phyloP scores from a whole-genome alignment of 1,140 invertebrate genomes.

The Diabrotica undecimpunctata region DNA sequence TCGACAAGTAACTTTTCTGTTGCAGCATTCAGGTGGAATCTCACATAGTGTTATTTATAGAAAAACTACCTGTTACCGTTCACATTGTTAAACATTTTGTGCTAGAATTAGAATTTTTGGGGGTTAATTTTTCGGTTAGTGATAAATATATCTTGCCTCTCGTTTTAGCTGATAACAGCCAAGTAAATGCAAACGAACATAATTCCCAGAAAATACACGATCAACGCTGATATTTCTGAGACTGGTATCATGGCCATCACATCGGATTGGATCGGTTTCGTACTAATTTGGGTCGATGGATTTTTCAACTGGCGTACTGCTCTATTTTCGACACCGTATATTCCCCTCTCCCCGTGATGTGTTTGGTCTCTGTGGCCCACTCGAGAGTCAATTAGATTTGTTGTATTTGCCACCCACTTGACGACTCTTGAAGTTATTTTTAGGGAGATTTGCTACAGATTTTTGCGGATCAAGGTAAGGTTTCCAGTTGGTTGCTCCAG shows the following conservation, averaged over 20 bases:
- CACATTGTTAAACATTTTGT: neutral
- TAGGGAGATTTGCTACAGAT: neutral
- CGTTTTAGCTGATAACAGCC: slow-evolving; percentile 23
- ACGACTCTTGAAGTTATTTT: slow-evolving; percentile 3
- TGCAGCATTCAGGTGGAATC: neutral
- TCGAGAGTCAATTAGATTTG: neutral
- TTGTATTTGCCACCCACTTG: neutral
- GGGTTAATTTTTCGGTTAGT: neutral
- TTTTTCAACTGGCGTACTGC: slow-evolving; percentile 12
- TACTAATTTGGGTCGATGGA: slow-evolving; percentile 27
- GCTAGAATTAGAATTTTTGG: neutral
- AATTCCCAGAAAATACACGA: slow-evolving; percentile 27
- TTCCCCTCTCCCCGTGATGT: neutral
- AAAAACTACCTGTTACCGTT: neutral
- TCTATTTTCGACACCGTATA: slow-evolving; percentile 14
- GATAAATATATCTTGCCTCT: slow-evolving; percentile 16
- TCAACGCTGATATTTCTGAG: slow-evolving; percentile 22
- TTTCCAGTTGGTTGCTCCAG: neutral
- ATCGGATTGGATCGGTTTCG: slow-evolving; percentile 17
- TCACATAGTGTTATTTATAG: neutral
- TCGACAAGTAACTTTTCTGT: neutral
- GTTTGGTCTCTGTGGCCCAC: neutral
- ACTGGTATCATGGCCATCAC: slow-evolving; percentile 10
- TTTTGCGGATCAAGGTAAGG: slow-evolving; percentile 2
- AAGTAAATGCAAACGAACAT: slow-evolving; percentile 27